phyloP scores from a whole-genome alignment of 2,113 vertebrate genomes.

The Macquaria australasica region DNA sequence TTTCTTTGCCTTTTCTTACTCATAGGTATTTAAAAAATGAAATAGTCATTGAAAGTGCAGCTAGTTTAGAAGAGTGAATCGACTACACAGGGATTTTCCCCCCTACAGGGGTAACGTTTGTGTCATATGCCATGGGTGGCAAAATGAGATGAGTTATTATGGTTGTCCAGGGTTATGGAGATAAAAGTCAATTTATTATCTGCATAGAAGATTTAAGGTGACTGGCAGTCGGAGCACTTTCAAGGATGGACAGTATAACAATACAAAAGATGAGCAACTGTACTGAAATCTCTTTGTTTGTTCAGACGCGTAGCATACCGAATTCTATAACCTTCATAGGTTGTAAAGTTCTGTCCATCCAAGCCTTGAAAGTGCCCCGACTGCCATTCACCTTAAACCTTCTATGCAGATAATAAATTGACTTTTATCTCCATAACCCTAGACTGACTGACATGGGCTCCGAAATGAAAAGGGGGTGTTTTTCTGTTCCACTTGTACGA shows the following conservation, averaged over 20 bases:
- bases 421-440: too few species aligned
- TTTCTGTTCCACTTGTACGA: too few species aligned
- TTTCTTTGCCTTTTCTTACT: slow-evolving; percentile 18
- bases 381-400: too few species aligned
- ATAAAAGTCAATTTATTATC: slow-evolving; percentile 1
- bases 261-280: neutral
- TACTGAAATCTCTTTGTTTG: neutral
- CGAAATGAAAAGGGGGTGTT: too few species aligned
- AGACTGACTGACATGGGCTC: too few species aligned
- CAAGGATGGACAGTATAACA: neutral
- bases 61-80: slow-evolving; percentile 20
- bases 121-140: neutral
- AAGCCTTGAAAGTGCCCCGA: too few species aligned
- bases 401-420: too few species aligned
- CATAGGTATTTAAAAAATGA: slow-evolving; percentile 13
- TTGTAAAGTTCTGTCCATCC: too few species aligned
- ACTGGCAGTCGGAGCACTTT: neutral
- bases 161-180: neutral
- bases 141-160: neutral
- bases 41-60: slow-evolving; percentile 29
- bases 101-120: neutral
- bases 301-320: too few species aligned
- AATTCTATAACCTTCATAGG: too few species aligned
- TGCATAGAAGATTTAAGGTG: neutral
- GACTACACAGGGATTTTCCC: neutral